phyloP scores from a whole-genome alignment of 2,888 invertebrate genomes.

The Clepsis dumicolana region DNA sequence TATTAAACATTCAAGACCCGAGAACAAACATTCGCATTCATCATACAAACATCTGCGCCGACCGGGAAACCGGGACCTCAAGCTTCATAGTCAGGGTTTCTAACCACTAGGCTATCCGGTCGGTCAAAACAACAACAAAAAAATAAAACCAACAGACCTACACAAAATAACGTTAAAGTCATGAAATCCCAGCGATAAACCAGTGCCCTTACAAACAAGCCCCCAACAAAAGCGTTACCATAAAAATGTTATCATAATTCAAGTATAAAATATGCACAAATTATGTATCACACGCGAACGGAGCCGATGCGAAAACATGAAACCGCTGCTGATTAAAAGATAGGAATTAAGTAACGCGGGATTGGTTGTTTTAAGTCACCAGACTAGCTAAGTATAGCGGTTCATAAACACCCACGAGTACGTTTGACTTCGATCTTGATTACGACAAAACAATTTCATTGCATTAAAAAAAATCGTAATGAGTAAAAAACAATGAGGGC shows the following conservation, averaged over 20 bases:
- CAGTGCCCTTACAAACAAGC: slow-evolving; percentile 47
- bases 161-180: not conserved
- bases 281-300: slow-evolving; percentile 61
- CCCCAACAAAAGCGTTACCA: slow-evolving; percentile 52
- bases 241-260: slow-evolving; percentile 55
- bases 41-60: too few relatives aligned
- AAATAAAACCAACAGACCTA: not conserved
- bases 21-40: too few relatives aligned
- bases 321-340: slow-evolving; percentile 47
- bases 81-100: too few relatives aligned
- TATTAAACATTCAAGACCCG: too few relatives aligned
- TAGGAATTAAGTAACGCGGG: slow-evolving; percentile 30
- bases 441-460: too few relatives aligned
- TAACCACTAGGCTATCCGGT: too few relatives aligned
- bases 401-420: too few relatives aligned
- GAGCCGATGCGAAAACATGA: slow-evolving; percentile 47
- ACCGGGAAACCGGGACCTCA: too few relatives aligned
- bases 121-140: not conserved
- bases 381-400: not conserved
- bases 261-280: slow-evolving; percentile 70
- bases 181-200: slow-evolving; percentile 33
- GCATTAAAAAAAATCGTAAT: too few relatives aligned
- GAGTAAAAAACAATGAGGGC: too few relatives aligned
- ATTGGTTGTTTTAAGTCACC: not conserved
- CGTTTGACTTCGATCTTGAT: too few relatives aligned